These are phyloP conservation scores for Lipophrys pholis DNA, from an alignment of 2,113 vertebrate genomes.

Conservation along the genomic window DNA sequence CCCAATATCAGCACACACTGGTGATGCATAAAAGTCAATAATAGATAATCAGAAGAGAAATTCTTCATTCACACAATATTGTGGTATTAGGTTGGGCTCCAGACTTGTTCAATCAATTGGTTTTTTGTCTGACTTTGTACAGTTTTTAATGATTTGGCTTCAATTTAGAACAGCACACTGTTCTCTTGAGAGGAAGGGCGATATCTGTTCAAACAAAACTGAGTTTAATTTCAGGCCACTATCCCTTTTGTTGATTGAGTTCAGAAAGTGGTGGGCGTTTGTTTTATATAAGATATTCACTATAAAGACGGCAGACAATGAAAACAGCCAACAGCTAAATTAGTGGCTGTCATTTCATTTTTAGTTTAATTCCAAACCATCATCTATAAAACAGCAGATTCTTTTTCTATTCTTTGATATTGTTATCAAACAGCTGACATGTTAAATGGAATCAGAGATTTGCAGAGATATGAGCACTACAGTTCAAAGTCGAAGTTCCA, in stretches of 20 bases:
- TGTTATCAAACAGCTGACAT: conserved; percentile 20
- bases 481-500: background rate
- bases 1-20: too few species aligned
- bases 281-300: background rate
- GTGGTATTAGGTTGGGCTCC: too few species aligned
- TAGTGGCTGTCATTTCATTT: background rate
- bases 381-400: background rate
- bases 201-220: background rate
- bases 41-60: too few species aligned
- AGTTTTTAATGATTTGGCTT: too few species aligned
- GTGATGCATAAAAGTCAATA: too few species aligned
- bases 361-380: background rate
- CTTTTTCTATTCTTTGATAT: conserved; percentile 4
- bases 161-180: too few species aligned
- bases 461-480: background rate
- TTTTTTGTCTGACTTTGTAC: too few species aligned
- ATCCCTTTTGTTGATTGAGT: background rate
- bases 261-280: background rate
- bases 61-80: too few species aligned
- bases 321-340: background rate
- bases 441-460: conserved; percentile 3
- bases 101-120: too few species aligned
- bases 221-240: background rate
- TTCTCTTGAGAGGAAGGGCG: too few species aligned
- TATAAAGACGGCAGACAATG: background rate